Percentiles rank a stretch among this genome's conserved stretches.
phyloP scores from a whole-genome alignment of 2,797 vertebrate genomes.

The Ptychadena robeensis region DNA sequence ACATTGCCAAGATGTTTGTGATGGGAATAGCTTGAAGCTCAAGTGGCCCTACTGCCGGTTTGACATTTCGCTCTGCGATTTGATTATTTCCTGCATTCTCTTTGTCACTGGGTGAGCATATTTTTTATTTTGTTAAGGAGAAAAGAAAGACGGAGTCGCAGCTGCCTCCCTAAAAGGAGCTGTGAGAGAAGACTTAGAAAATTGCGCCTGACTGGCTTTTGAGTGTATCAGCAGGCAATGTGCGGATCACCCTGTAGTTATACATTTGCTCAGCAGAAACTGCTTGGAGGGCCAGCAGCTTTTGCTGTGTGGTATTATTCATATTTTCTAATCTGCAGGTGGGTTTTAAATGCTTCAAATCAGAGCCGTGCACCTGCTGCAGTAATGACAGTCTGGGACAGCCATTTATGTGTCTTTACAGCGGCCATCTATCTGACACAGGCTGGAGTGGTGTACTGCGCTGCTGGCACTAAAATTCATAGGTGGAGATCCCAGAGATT shows the following conservation, averaged over 20 bases:
- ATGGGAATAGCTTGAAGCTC: slow-evolving; percentile 49
- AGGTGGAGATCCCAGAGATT: slow-evolving; percentile 7
- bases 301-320: slow-evolving; percentile 21
- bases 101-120: slow-evolving; percentile 28
- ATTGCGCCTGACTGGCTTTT: slow-evolving; percentile 34
- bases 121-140: slow-evolving; percentile 13
- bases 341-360: slow-evolving; percentile 45
- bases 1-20: slow-evolving; percentile 46
- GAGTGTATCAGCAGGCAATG: slow-evolving; percentile 27
- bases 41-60: slow-evolving; percentile 53
- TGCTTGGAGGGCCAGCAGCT: slow-evolving; percentile 42
- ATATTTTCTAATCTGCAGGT: slow-evolving; percentile 44
- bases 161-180: slow-evolving; percentile 47
- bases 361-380: slow-evolving; percentile 46
- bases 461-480: slow-evolving; percentile 19
- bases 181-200: slow-evolving; percentile 20
- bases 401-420: slow-evolving; percentile 11
- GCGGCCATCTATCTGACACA: background rate
- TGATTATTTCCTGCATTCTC: slow-evolving; percentile 53
- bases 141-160: slow-evolving; percentile 35
- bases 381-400: slow-evolving; percentile 38
- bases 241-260: slow-evolving; percentile 25
- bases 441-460: background rate
- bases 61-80: slow-evolving; percentile 46
- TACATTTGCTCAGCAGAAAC: slow-evolving; percentile 41